Percentiles rank a stretch among this genome's conserved stretches.
Evolutionary conservation across 2,797 vertebrate genomes (phyloP).

Genomic region (Dipus sagitta): DNA sequence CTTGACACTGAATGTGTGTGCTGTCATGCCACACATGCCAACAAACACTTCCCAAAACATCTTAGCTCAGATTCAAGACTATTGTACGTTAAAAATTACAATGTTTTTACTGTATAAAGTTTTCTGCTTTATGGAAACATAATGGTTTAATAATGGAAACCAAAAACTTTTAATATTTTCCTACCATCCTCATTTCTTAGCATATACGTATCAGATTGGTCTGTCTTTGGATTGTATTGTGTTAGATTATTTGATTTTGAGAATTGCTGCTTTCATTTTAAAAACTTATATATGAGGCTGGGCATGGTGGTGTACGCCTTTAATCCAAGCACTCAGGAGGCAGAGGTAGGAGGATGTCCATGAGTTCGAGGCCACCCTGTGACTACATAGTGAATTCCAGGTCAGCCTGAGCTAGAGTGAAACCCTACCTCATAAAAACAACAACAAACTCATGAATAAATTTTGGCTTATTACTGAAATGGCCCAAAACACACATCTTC

Average conservation of each 20-base stretch:
- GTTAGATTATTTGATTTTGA: background rate
- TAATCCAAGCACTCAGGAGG: no score
- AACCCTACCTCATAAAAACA: no score
- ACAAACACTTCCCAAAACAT: background rate
- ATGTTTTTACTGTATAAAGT: background rate
- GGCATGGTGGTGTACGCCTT: no score
- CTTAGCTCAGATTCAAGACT: background rate
- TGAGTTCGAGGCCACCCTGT: no score
- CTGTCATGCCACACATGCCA: background rate
- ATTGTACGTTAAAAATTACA: background rate
- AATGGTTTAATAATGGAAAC: background rate
- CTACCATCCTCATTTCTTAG: background rate
- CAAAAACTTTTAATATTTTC: background rate
- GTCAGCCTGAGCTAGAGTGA: no score
- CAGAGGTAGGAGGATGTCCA: no score
- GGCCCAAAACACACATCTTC: background rate
- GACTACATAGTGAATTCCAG: no score
- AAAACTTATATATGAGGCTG: background rate
- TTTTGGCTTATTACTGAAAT: background rate
- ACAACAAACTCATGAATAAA: background rate
- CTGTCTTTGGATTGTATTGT: background rate
- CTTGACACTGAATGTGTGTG: background rate
- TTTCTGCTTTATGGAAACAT: background rate
- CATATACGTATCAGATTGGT: background rate
- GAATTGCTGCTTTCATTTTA: no score